phyloP scores from a whole-genome alignment of 2,797 vertebrate genomes.

The Rhinella marina region DNA sequence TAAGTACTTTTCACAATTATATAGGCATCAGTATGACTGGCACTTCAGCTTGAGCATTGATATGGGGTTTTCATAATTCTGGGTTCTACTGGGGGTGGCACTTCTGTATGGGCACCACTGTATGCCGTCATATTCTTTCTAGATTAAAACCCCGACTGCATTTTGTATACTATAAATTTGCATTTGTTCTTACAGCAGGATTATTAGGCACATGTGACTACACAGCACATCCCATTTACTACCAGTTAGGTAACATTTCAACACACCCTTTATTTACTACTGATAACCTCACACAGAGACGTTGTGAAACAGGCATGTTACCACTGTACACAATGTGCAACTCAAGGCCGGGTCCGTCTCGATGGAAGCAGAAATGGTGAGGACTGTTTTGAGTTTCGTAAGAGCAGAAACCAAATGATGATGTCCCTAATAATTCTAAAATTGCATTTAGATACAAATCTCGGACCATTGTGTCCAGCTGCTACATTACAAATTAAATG shows the following conservation, averaged over 20 bases:
- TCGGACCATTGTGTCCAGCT: background rate
- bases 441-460: conserved; percentile 3
- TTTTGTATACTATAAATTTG: too few relatives aligned
- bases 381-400: background rate
- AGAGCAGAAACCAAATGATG: background rate
- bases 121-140: too few relatives aligned
- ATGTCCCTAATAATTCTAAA: background rate
- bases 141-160: too few relatives aligned
- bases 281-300: background rate
- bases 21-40: too few relatives aligned
- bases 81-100: too few relatives aligned
- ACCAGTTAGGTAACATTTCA: background rate
- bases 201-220: too few relatives aligned
- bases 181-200: too few relatives aligned
- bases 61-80: too few relatives aligned
- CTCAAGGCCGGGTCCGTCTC: background rate
- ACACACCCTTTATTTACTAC: background rate
- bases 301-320: background rate
- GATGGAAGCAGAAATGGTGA: background rate
- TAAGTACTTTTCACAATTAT: too few relatives aligned
- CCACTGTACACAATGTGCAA: background rate
- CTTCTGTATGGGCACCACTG: too few relatives aligned
- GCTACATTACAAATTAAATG: background rate
- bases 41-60: too few relatives aligned
- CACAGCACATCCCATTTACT: too few relatives aligned